Base-by-base conservation (phyloP, 2,797 vertebrate genomes). In the Heteromormyrus szaboi region DNA sequence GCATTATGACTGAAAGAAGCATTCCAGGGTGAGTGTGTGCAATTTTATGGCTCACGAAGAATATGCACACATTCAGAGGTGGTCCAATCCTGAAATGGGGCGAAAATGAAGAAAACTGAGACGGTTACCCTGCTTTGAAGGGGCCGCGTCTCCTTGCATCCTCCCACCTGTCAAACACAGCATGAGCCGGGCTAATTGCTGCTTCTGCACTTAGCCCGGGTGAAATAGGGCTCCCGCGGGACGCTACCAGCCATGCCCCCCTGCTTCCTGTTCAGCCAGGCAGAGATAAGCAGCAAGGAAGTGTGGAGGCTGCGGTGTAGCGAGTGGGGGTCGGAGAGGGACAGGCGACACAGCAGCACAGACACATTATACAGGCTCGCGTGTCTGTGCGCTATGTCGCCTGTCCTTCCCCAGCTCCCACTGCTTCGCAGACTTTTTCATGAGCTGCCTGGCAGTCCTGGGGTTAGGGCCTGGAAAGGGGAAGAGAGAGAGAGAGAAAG, bases 261-360 rank as follows among this genome's bases (percentile, higher is more conserved):
- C 33, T 48, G 86, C 65, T 89, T 33, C 85, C 85, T 14, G 19
- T 87, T 92, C 90, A 91, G 89, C 90, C 88, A 68, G 88, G 85
- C 88, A 88, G 89, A 91, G 89, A 91, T 89, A 90, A 90, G 88
- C 62, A 33, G 87, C 79, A 41, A 87, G 90, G 88, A 90, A 89
- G 59, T 65, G 76, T 68, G 84, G 81, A 87, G 22, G 59, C 89
- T 59, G 62, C 85, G 62, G 68, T 89, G 54, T 48, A n/a, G 83
- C 56, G 14, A 48, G 65, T 86, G 89, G 53, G 41, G 81, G 76
- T 29, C 1, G 29, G 56, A 76, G 86, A 59, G 62, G 50, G 37
- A 72, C 17, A 88, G 41, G 22, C 29, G 37, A 22, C 48, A 29
- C 68, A 90, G 62, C 87, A 56, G 89, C 89, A 85, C 41, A 51